These are phyloP conservation scores for Ctena decussata DNA, from an alignment of 2,888 invertebrate genomes.

Conservation along the genomic window DNA sequence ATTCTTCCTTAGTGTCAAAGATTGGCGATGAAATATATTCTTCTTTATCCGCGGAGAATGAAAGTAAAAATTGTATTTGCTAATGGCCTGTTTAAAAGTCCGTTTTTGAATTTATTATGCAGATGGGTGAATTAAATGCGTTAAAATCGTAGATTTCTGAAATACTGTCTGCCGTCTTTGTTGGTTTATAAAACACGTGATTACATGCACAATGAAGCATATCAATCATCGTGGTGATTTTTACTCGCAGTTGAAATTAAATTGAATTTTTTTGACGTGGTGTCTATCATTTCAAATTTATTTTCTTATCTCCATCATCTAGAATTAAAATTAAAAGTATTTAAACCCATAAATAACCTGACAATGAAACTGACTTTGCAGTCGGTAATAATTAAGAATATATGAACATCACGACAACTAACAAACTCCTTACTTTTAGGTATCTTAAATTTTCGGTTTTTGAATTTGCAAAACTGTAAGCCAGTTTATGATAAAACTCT, in stretches of 20 bases:
- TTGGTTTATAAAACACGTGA: background rate
- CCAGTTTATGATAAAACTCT: too few relatives aligned
- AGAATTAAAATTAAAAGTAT: background rate
- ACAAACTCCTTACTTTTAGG: too few relatives aligned
- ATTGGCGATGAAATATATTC: background rate
- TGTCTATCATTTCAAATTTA: background rate
- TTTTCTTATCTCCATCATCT: background rate
- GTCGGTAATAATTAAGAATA: too few relatives aligned
- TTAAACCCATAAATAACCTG: background rate
- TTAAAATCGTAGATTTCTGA: constrained; percentile 4
- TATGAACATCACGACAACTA: too few relatives aligned
- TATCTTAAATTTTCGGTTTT: too few relatives aligned
- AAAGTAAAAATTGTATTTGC: constrained; percentile 7
- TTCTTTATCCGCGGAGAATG: background rate
- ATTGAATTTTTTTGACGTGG: background rate
- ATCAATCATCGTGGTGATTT: background rate
- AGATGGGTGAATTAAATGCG: background rate
- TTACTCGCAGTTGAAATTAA: background rate
- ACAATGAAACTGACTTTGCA: background rate
- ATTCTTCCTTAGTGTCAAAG: background rate
- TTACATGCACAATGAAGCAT: background rate
- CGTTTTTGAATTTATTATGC: constrained; percentile 1
- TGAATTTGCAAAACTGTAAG: too few relatives aligned
- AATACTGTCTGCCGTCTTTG: background rate
- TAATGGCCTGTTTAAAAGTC: constrained; percentile 1